Evolutionary conservation across 92 coral and sea anemone species (phyloP), one percentile per base, ranked within the genome.

Genomic region (Epizoanthus scotinus): DNA sequence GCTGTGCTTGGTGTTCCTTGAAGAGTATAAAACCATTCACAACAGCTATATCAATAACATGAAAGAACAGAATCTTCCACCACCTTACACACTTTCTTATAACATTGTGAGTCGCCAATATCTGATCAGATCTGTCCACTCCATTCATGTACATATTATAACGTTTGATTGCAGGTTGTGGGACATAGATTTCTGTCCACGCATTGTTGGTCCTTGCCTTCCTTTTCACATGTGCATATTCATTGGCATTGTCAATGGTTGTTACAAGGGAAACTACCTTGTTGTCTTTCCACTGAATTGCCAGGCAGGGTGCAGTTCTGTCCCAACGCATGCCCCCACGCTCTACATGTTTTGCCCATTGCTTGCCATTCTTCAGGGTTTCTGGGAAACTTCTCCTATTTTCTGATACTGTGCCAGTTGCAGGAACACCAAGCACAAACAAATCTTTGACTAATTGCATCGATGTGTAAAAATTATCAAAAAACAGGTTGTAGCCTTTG

Each of bases 401-500:
- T n/a, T 63, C 86, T 15, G 55, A 31, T 19, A 80, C 88, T 27
- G 91, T 89, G 25, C 91, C 86, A 13, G 88, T 70, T 42, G 86
- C 82, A 15, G 86, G 84, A 8, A 84, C 83, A 70, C 92, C 91
- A 6, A 57, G 69, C 10, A 9, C 59, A 82, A 86, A 86, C 3
- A 86, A 57, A 42, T 86, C 88, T 53, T 68, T 84, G 12, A 89
- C 82, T 38, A 84, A 87, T 61, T 70, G 82, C 7, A 78, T 29
- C 8, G 92, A 89, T 17, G 89, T 86, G 29, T 84, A 91, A 57
- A 81, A 86, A 65, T 89, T 81, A 52, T 91, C 91, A 61, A 86
- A 53, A 83, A 52, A 91, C 49, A 92, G 61, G 66, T 92, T 87
- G 61, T 91, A 91, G 61, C 96, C 96, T 29, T 88, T 89, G 72